phyloP scores from a whole-genome alignment of 2,113 vertebrate genomes.

The Zapornia atra region DNA sequence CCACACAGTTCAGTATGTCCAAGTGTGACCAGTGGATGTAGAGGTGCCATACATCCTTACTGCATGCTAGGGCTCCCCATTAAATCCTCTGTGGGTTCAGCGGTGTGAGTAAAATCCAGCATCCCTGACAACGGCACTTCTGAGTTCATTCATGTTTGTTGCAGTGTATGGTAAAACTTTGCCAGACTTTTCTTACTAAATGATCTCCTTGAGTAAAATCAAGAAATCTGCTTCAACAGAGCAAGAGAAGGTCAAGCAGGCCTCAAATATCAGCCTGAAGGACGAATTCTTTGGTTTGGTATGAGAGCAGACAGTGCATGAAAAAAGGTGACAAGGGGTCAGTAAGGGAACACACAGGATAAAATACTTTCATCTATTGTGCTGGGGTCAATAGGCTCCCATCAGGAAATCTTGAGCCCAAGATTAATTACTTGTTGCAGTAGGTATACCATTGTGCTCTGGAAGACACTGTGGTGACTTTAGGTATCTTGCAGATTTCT shows the following conservation, averaged over 20 bases:
- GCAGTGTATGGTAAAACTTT: background rate
- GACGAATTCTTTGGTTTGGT: slow-evolving; percentile 79
- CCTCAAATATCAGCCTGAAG: slow-evolving; percentile 78
- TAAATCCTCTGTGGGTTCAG: background rate
- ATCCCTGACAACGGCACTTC: background rate
- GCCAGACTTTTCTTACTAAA: background rate
- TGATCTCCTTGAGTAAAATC: background rate
- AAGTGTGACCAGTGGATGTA: background rate
- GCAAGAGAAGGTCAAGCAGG: slow-evolving; percentile 71
- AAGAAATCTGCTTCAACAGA: background rate
- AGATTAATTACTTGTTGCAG: slow-evolving; percentile 90
- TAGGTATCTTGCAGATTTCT: slow-evolving; percentile 64
- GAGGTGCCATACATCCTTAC: background rate
- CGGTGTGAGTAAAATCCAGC: background rate
- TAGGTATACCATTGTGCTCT: slow-evolving; percentile 72
- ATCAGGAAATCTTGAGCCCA: slow-evolving; percentile 80
- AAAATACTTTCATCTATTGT: slow-evolving; percentile 91
- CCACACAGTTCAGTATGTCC: background rate
- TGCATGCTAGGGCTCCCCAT: rapidly evolving
- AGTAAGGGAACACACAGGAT: slow-evolving; percentile 72
- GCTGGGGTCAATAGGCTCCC: slow-evolving; percentile 85
- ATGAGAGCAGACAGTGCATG: slow-evolving; percentile 77
- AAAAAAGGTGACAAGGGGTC: slow-evolving; percentile 71
- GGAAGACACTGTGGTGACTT: slow-evolving; percentile 62
- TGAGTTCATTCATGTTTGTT: background rate